A percentile compares a stretch with the other conserved stretches of the same genome.
Evolutionary conservation across 2,113 vertebrate genomes (phyloP).

Genomic region (Scolopax mira): DNA sequence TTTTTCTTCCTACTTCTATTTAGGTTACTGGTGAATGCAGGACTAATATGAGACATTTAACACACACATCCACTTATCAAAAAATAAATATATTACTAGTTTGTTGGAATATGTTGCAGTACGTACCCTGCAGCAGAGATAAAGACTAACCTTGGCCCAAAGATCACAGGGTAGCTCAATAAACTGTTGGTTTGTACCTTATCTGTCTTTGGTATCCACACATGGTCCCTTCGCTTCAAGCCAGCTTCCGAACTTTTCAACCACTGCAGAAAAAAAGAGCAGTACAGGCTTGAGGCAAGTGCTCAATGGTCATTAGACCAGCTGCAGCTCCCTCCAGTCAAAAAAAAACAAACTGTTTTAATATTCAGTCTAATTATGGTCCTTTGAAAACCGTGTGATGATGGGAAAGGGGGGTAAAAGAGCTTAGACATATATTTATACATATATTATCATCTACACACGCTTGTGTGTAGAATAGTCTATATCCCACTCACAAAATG

Average conservation of each 20-base stretch:
- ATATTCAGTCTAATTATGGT: neutral
- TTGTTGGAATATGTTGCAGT: neutral
- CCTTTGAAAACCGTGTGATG: neutral
- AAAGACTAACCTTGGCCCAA: neutral
- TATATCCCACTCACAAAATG: neutral
- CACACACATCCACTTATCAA: neutral
- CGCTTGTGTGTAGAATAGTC: neutral
- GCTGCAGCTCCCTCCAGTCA: neutral
- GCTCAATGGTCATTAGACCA: neutral
- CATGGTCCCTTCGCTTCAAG: neutral
- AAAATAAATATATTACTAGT: conserved; percentile 9
- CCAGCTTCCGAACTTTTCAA: neutral
- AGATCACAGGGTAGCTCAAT: neutral
- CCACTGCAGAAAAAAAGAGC: neutral
- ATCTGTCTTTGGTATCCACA: neutral
- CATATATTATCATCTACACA: neutral
- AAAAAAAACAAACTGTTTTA: neutral
- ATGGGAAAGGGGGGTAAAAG: neutral
- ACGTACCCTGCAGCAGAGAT: neutral
- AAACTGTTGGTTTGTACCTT: neutral
- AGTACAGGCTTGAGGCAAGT: neutral
- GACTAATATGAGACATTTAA: neutral
- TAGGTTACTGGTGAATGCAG: neutral
- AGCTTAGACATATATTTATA: neutral
- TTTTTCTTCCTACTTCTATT: neutral